Percentiles rank a stretch among this genome's conserved stretches.
phyloP scores from a whole-genome alignment of 2,888 invertebrate species.

The Zonitis immaculata region DNA sequence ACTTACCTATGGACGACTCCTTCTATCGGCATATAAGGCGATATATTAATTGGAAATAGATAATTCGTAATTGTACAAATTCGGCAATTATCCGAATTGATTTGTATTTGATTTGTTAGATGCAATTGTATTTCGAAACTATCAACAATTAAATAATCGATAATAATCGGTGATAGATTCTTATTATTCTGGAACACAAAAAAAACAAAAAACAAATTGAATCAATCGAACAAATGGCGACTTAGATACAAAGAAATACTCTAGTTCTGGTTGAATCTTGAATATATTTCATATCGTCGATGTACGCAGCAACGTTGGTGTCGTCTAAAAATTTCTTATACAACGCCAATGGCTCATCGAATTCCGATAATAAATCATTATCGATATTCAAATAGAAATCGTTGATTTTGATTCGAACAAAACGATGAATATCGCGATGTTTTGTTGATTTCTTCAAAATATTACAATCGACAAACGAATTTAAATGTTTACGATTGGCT shows the following conservation, averaged over 20 bases:
- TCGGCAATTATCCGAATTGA: constrained; percentile 42
- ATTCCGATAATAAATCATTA: constrained; percentile 60
- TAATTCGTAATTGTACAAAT: constrained; percentile 40
- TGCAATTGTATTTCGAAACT: constrained; percentile 41
- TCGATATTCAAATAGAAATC: constrained; percentile 67
- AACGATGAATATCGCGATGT: constrained; percentile 58
- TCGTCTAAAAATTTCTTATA: constrained; percentile 58
- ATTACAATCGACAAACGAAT: constrained; percentile 59
- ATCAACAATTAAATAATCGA: constrained; percentile 37
- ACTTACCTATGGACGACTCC: constrained; percentile 45
- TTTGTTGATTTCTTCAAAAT: constrained; percentile 53
- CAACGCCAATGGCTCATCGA: constrained; percentile 55
- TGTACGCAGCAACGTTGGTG: constrained; percentile 53
- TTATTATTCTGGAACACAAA: constrained; percentile 3
- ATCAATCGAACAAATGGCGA: neutral
- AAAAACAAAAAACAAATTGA: neutral
- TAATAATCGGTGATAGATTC: constrained; percentile 17
- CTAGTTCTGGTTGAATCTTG: constrained; percentile 55
- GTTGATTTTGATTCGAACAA: constrained; percentile 59
- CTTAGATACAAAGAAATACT: constrained; percentile 10
- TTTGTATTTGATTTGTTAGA: constrained; percentile 44
- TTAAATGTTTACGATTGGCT: constrained; percentile 52
- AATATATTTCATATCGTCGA: constrained; percentile 50
- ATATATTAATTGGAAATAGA: constrained; percentile 44
- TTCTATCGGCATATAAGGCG: constrained; percentile 47